Conservation (phyloP, 2,113 vertebrate species). For the Carassius auratus region DNA sequence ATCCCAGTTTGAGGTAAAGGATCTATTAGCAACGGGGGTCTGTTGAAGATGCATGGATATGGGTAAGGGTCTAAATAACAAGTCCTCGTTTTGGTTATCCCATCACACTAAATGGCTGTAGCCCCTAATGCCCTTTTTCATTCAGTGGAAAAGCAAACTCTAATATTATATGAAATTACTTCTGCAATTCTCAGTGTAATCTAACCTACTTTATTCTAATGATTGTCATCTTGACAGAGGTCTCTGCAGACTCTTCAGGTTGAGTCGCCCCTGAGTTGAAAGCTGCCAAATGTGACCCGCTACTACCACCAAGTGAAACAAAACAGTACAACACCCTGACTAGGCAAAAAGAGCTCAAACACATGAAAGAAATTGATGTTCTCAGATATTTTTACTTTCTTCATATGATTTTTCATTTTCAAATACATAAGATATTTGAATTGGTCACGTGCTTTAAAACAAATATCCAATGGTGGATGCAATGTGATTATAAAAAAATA, state of each 20-base stretch:
- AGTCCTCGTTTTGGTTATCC: slow-evolving; percentile 21
- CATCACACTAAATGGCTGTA: background rate
- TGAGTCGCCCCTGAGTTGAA: slow-evolving; percentile 45
- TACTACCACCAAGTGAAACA: slow-evolving; percentile 73
- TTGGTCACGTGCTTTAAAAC: background rate
- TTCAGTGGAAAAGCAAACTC: slow-evolving; percentile 30
- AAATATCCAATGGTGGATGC: no score
- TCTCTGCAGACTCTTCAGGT: slow-evolving; percentile 70
- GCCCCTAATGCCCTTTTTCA: slow-evolving; percentile 13
- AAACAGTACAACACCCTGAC: background rate
- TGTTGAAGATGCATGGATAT: background rate
- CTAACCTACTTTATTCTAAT: slow-evolving; percentile 63
- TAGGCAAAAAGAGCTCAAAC: background rate
- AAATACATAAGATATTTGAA: background rate
- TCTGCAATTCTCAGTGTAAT: slow-evolving; percentile 43
- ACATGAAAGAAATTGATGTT: background rate
- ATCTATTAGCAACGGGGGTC: background rate
- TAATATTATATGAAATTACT: slow-evolving; percentile 45
- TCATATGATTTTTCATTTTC: background rate
- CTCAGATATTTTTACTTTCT: background rate
- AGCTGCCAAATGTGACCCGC: slow-evolving; percentile 49
- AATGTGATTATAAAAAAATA: no score
- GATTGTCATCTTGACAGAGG: slow-evolving; percentile 71
- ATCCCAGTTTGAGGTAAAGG: background rate
- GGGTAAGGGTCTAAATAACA: background rate